Evolutionary conservation across 2,113 vertebrate species (phyloP).

Genomic region (Zapus hudsonius): DNA sequence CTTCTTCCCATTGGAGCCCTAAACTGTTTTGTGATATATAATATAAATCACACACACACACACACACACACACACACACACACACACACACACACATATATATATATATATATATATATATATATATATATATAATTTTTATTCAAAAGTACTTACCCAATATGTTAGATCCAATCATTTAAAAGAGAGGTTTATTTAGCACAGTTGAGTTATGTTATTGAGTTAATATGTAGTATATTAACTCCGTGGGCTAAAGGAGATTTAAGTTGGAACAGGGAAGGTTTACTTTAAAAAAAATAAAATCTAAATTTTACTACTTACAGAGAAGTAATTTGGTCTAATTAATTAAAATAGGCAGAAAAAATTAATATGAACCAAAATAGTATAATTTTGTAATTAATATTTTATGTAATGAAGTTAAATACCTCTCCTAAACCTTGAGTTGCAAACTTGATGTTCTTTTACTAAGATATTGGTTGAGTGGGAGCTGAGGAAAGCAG

Average conservation of each 20-base stretch:
- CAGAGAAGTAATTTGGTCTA: not conserved
- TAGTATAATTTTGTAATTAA: not conserved
- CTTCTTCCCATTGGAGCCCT: rapidly evolving
- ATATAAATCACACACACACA: too few relatives aligned
- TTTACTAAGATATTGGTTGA: too few relatives aligned
- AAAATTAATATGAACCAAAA: not conserved
- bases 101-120: too few relatives aligned
- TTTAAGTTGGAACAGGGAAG: not conserved
- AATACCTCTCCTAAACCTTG: not conserved
- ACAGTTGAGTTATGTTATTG: not conserved
- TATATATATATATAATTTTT: too few relatives aligned
- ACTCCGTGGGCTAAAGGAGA: not conserved
- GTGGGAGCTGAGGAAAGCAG: not conserved
- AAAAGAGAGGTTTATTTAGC: not conserved
- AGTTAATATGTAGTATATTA: too few relatives aligned
- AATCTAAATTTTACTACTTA: not conserved
- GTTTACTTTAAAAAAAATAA: not conserved
- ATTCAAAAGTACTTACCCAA: not conserved
- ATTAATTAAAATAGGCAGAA: not conserved
- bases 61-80: too few relatives aligned
- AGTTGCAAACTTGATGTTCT: too few relatives aligned
- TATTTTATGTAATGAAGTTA: not conserved
- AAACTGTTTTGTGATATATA: too few relatives aligned
- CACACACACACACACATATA: too few relatives aligned
- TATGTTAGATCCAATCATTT: not conserved